Evolutionary conservation across 2,888 invertebrate species (phyloP).

Genomic region (Pristionchus entomophagus): DNA sequence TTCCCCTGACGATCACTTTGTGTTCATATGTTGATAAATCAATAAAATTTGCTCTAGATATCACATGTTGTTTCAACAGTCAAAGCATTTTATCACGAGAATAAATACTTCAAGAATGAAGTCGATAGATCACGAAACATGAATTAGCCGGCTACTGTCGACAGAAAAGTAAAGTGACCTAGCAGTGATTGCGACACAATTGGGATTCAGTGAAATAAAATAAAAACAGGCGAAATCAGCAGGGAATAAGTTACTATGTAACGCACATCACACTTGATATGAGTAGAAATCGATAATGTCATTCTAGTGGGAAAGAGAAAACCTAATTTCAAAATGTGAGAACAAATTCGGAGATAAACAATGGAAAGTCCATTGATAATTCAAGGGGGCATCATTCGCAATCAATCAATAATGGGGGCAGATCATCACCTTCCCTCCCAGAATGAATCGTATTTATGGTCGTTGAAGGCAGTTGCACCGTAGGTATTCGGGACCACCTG

Average conservation of each 20-base stretch:
- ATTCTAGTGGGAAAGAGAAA: background rate
- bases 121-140: background rate
- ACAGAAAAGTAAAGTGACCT: background rate
- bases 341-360: background rate
- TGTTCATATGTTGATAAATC: background rate
- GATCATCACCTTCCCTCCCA: slow-evolving; percentile 66
- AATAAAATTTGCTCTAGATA: background rate
- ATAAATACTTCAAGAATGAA: background rate
- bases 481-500: slow-evolving; percentile 72
- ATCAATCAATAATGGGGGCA: background rate
- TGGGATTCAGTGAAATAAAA: background rate
- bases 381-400: background rate
- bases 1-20: background rate
- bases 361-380: background rate
- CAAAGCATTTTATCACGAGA: background rate
- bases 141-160: background rate
- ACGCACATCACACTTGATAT: slow-evolving; percentile 18
- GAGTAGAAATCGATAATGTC: background rate
- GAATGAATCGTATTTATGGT: slow-evolving; percentile 72
- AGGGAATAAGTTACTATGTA: slow-evolving; percentile 27
- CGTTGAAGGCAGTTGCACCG: slow-evolving; percentile 70
- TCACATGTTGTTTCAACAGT: background rate
- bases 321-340: background rate
- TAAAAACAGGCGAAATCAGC: background rate
- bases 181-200: background rate